Percentiles rank a stretch among this genome's conserved stretches.
These are phyloP conservation scores for Oryzias celebensis DNA, from an alignment of 2,113 vertebrate genomes.

Conservation along the genomic window DNA sequence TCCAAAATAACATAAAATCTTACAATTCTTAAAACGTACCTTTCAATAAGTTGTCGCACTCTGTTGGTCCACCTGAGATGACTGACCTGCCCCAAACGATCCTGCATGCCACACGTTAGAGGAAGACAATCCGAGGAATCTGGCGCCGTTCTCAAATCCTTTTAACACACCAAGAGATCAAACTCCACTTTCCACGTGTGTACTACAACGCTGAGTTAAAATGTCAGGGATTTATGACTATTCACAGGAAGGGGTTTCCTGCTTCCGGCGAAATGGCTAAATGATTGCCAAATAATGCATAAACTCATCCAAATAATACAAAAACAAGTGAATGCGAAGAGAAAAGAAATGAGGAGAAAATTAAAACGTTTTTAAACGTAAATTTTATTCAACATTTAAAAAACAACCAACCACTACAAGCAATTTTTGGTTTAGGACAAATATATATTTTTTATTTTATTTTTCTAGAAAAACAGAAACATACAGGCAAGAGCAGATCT, in stretches of 20 bases:
- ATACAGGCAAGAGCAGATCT: constrained; percentile 22
- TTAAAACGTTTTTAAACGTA: no score
- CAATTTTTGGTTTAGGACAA: not conserved
- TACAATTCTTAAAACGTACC: constrained; percentile 42
- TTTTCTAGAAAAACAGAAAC: constrained; percentile 10
- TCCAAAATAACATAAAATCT: not conserved
- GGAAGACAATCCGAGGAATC: not conserved
- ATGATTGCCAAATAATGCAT: constrained; percentile 2
- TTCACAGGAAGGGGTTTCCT: constrained; percentile 19
- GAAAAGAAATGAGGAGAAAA: no score
- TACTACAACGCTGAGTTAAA: constrained; percentile 60
- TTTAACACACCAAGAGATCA: constrained; percentile 55
- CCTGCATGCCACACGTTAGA: constrained; percentile 2
- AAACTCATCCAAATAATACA: not conserved
- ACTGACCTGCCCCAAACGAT: constrained; percentile 2
- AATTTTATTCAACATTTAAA: not conserved
- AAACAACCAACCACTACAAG: not conserved
- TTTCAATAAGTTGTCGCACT: constrained; percentile 14
- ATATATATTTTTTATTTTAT: not conserved
- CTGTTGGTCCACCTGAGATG: constrained; percentile 13
- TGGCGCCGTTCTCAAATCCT: constrained; percentile 1
- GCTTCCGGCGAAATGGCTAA: constrained; percentile 7
- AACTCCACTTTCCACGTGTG: constrained; percentile 66
- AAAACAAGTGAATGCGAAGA: no score
- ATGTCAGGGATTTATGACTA: constrained; percentile 70